Evolutionary conservation across 2,797 vertebrate species (phyloP).

Genomic region (Silurus lanzhouensis): DNA sequence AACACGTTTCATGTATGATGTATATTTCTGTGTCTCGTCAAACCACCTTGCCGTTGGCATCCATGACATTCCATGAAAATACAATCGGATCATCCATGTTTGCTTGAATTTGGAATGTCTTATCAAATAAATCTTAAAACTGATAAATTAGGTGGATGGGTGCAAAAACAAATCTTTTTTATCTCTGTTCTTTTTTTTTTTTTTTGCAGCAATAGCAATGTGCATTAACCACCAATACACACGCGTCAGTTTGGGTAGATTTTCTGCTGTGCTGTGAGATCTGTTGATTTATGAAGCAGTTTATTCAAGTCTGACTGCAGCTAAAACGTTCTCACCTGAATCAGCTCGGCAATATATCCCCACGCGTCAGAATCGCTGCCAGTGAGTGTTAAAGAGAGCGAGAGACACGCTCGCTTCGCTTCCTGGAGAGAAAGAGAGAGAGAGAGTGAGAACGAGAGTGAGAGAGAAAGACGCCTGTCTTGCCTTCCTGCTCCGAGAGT

Average conservation of each 20-base stretch:
- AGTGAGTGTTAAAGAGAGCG: conserved; percentile 1
- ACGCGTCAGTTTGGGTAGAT: neutral
- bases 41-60: neutral
- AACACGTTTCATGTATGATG: neutral
- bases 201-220: conserved; percentile 39
- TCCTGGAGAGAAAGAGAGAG: conserved; percentile 38
- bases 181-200: neutral
- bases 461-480: conserved; percentile 45
- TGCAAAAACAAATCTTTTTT: neutral
- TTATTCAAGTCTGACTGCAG: conserved; percentile 41
- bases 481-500: conserved; percentile 41
- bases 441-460: conserved; percentile 25
- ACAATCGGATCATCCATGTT: neutral
- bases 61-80: neutral
- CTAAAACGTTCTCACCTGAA: conserved; percentile 57
- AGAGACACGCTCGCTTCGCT: conserved; percentile 30
- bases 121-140: neutral
- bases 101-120: neutral
- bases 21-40: neutral
- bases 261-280: conserved; percentile 39
- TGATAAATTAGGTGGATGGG: neutral
- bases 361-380: conserved; percentile 45
- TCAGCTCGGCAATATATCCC: conserved; percentile 52
- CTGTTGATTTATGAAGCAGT: conserved; percentile 51
- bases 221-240: conserved; percentile 3